These are phyloP conservation scores for Norana najaformis DNA, from an alignment of 2,888 invertebrate genomes.

Conservation along the genomic window DNA sequence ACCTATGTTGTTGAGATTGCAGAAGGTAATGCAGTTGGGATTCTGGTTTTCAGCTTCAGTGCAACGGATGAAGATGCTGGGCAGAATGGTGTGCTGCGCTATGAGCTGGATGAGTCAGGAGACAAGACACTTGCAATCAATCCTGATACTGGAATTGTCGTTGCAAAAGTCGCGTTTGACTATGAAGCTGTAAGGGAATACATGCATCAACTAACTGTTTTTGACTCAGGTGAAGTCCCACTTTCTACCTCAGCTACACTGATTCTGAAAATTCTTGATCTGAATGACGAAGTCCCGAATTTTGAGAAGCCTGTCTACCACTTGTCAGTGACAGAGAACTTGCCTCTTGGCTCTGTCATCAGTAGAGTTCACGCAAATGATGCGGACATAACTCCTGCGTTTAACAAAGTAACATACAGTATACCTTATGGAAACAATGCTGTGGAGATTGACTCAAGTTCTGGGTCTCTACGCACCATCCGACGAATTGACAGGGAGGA, in stretches of 20 bases:
- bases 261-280: conserved; percentile 30
- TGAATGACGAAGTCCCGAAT: conserved; percentile 31
- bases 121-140: conserved; percentile 82
- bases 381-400: conserved; percentile 16
- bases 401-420: conserved; percentile 36
- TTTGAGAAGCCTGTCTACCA: conserved; percentile 26
- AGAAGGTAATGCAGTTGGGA: conserved; percentile 27
- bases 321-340: conserved; percentile 30
- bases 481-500: conserved; percentile 80
- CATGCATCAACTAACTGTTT: conserved; percentile 75
- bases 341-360: conserved; percentile 17
- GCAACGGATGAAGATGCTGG: conserved; percentile 52
- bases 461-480: conserved; percentile 79
- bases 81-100: conserved; percentile 60
- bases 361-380: not conserved
- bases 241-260: conserved; percentile 68
- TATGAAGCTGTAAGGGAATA: conserved; percentile 64
- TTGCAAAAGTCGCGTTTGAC: conserved; percentile 46
- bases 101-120: conserved; percentile 59
- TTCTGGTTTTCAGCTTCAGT: conserved; percentile 41
- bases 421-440: not conserved
- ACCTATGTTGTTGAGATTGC: conserved; percentile 16
- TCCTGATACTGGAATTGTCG: conserved; percentile 73
- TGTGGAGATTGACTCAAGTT: conserved; percentile 73
- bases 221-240: conserved; percentile 79